Evolutionary conservation across 1,140 invertebrate genomes (phyloP), one percentile per base, ranked within the genome.

Genomic region (Planococcus citri): DNA sequence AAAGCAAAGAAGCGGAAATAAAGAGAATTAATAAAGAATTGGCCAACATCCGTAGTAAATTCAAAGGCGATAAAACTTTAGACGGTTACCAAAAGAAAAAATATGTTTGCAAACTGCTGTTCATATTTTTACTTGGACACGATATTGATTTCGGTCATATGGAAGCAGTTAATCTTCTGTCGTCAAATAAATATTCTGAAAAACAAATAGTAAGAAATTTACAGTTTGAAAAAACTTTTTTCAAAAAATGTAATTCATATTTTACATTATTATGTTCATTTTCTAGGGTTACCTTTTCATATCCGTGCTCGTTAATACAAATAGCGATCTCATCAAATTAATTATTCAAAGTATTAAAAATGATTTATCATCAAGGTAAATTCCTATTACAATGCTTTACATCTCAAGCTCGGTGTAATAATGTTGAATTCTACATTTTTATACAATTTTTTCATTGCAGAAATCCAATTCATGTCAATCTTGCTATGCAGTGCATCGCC

Each of bases 11-110:
- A 83, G 97, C 96, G 29, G 97, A 99, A 85, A 91, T 99, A 73
- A 99, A 99, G 80, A 86, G 97, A 78, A 99, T 99, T 79, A 99
- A 99, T 79, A 99, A 99, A 81, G 97, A 99, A 82, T 81, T 99
- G 75, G 97, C 97, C 58, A 99, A 99, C 79, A 99, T 99, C 79
- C 83, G 97, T 73, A 97, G 95, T 76, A 99, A 99, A 85, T 99
- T 99, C 78, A 99, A 98, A 89, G 95, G 97, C 70, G 97, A 99
- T 80, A 99, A 98, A 85, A 98, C 97, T 33, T 82, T 99, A 37
- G 97, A 99, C 84, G 97, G 97, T 21, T 99, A 99, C 80, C 97
- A 99, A 78, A 99, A 99, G 84, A 99, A 99, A 83, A 99, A 99
- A 82, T 99, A 99, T 87, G 97, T 99, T 37, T 99, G 97, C 83